These are phyloP conservation scores for Eupristina koningsbergeri DNA, from an alignment of 1,140 invertebrate species.

Conservation along the genomic window DNA sequence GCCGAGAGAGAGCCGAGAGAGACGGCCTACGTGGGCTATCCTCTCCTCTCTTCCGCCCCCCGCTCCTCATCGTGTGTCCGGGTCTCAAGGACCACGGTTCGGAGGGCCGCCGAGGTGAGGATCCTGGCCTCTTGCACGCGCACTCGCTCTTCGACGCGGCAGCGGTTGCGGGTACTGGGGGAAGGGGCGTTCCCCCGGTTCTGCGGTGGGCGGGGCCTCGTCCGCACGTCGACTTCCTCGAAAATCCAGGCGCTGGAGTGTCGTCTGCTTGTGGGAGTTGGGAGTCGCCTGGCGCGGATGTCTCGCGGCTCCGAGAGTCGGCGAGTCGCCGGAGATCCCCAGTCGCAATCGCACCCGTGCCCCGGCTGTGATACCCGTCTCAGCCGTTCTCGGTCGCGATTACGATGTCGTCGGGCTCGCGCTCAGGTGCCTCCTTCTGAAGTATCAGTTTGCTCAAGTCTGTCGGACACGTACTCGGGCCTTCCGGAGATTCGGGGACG, in stretches of 20 bases:
- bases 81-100: not conserved
- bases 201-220: slow-evolving; percentile 61
- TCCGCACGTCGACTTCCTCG: slow-evolving; percentile 19
- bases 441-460: too few relatives aligned
- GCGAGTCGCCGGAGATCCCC: slow-evolving; percentile 45
- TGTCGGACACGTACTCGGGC: too few relatives aligned
- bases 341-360: not conserved
- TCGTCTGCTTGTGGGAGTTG: slow-evolving; percentile 45
- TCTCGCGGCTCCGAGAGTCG: slow-evolving; percentile 37
- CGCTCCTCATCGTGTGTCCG: too few relatives aligned
- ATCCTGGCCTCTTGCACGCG: slow-evolving; percentile 22
- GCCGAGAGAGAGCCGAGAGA: not conserved
- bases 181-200: slow-evolving; percentile 47
- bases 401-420: not conserved
- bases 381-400: not conserved
- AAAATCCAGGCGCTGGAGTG: slow-evolving; percentile 58
- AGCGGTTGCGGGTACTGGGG: not conserved
- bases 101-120: not conserved
- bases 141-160: not conserved
- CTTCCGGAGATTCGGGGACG: too few relatives aligned
- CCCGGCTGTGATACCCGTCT: slow-evolving; percentile 13
- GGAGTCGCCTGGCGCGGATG: slow-evolving; percentile 39
- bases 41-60: too few relatives aligned
- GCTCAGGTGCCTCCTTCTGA: not conserved
- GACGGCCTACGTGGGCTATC: not conserved